phyloP scores from a whole-genome alignment of 2,797 vertebrate genomes.

The Bradypodion pumilum region DNA sequence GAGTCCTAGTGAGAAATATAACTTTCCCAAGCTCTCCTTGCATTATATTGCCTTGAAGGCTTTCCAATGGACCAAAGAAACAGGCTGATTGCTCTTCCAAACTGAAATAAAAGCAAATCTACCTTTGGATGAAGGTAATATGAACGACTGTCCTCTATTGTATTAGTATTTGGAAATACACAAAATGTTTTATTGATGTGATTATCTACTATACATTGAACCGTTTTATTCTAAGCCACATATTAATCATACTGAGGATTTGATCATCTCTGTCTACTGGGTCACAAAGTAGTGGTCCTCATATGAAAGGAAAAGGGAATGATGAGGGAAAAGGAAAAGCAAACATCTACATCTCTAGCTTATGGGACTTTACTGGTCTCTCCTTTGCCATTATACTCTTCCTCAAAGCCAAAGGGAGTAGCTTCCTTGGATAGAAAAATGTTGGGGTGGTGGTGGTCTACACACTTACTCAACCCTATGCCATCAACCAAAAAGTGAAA shows the following conservation, averaged over 20 bases:
- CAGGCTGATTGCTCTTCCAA: conserved; percentile 54
- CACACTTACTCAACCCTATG: too few relatives aligned
- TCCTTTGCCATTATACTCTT: neutral
- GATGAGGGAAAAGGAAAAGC: neutral
- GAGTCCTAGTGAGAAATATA: too few relatives aligned
- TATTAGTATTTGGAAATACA: conserved; percentile 9
- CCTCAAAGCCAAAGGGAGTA: neutral
- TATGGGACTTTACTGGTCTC: neutral
- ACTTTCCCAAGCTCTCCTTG: neutral
- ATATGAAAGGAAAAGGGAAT: neutral
- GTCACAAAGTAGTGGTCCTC: neutral
- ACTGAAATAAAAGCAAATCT: conserved; percentile 56
- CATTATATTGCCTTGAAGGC: neutral
- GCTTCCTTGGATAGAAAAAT: too few relatives aligned
- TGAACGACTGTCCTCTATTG: conserved; percentile 45
- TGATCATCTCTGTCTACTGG: neutral
- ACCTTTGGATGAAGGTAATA: conserved; percentile 39
- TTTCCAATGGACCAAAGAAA: neutral
- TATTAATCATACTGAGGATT: too few relatives aligned
- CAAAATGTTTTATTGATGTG: too few relatives aligned
- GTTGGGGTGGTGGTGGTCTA: neutral
- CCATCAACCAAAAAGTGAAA: too few relatives aligned
- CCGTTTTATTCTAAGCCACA: too few relatives aligned
- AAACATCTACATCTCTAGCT: neutral
- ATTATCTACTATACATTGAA: too few relatives aligned